A percentile compares a stretch with the other conserved stretches of the same genome.
These are phyloP conservation scores for Temnothorax longispinosus DNA, from an alignment of 1,140 invertebrate genomes.

Conservation along the genomic window DNA sequence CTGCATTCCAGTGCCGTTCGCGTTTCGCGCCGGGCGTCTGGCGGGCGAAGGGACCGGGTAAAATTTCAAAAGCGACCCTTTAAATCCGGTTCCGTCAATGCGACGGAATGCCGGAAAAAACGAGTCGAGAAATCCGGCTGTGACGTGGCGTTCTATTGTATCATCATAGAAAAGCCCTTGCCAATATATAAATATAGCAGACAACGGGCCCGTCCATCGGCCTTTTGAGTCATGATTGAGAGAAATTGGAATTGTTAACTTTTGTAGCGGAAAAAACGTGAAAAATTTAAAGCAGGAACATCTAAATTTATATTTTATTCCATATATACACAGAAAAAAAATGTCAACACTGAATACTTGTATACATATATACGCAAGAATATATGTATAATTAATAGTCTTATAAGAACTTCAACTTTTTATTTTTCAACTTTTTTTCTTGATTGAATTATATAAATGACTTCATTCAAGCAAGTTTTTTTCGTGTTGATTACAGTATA, in stretches of 20 bases:
- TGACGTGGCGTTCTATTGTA: background rate
- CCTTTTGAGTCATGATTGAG: background rate
- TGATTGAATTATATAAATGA: too few relatives aligned
- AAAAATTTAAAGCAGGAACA: background rate
- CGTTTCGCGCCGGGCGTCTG: background rate
- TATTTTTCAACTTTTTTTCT: too few relatives aligned
- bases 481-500: too few relatives aligned
- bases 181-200: background rate
- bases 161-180: background rate
- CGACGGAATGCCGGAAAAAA: constrained; percentile 8
- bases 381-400: too few relatives aligned
- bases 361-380: too few relatives aligned
- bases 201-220: too few relatives aligned
- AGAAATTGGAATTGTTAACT: background rate
- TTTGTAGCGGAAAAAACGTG: background rate
- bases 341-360: too few relatives aligned
- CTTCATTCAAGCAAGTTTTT: too few relatives aligned
- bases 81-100: constrained; percentile 40
- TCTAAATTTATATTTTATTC: too few relatives aligned
- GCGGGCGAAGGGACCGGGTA: background rate
- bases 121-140: background rate
- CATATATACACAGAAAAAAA: too few relatives aligned
- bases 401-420: too few relatives aligned
- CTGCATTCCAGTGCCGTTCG: constrained; percentile 20
- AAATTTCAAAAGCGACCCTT: constrained; percentile 26